Evolutionary conservation across 2,888 invertebrate genomes (phyloP), one percentile per base, ranked within the genome.

Genomic region (Thymelicus lineola): DNA sequence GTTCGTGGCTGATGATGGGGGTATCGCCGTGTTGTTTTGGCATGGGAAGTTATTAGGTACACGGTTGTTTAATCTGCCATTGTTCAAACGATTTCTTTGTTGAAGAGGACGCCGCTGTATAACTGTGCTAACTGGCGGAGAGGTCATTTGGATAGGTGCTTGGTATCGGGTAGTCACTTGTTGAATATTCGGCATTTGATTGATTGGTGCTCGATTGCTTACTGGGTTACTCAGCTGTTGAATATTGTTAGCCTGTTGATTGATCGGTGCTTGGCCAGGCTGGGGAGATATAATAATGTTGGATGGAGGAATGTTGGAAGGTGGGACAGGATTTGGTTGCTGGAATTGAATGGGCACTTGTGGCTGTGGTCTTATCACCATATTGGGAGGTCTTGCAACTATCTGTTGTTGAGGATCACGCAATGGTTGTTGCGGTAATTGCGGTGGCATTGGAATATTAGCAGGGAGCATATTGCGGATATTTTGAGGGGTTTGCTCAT

Each of bases 401-500:
- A 57, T 20, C 17, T 55, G 45, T 36, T 55, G 62, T 36, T 28
- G 48, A 60, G 59, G n/a, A 35, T 57, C 35, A 57, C 57, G 57
- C 35, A 17, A 10, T 20, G 57, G 57, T 15, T 20, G 36, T 35
- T 35, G 36, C 1, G 62, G 15, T 17, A 36, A 6, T 35, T 46
- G 65, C 4, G 57, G 65, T 28, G 57, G 46, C n/a, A 57, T 35
- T 9, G 55, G 58, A 46, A 36, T 36, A 36, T 14, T 57, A n/a
- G 6, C 57, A 57, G 68, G 46, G 9, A 48, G 46, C 17, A 63
- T 20, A 36, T 58, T 68, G 42, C 61, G 67, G 15, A 61, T 62
- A 61, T 61, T 69, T 48, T 69, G 68, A 58, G 72, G 73, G 36
- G 70, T 62, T 70, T 73, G 74, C 50, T 74, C 71, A 59, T 74